Percentiles rank a stretch among this genome's conserved stretches.
Conservation (phyloP, 2,113 vertebrate species). For the Ariopsis seemanni region DNA sequence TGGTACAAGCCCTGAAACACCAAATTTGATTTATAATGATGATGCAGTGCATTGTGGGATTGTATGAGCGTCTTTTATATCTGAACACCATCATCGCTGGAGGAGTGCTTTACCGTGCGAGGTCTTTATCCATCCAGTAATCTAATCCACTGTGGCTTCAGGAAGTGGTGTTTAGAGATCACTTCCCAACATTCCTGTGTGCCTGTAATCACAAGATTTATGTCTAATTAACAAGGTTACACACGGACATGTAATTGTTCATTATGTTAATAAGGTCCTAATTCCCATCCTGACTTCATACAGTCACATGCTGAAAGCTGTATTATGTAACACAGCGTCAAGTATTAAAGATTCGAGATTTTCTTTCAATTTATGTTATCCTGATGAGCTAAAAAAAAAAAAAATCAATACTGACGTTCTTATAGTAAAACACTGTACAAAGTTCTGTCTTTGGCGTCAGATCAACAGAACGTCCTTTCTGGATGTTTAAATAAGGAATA, state of each 20-base stretch:
- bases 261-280: conserved; percentile 12
- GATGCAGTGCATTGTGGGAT: background rate
- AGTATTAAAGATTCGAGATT: background rate
- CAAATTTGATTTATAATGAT: background rate
- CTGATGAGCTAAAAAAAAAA: background rate
- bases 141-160: conserved; percentile 4
- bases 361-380: background rate
- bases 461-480: background rate
- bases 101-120: background rate
- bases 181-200: background rate
- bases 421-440: background rate
- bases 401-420: background rate
- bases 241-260: background rate
- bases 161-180: background rate
- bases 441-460: background rate
- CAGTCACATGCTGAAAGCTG: background rate
- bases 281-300: background rate
- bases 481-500: background rate
- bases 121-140: background rate
- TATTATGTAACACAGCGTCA: too few species aligned
- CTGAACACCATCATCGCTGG: background rate
- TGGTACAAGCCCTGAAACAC: background rate
- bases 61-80: background rate
- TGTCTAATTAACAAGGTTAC: conserved; percentile 30
- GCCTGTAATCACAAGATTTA: conserved; percentile 15